Conservation (phyloP, 2,888 invertebrate genomes). For the Iselma pallidipennis region DNA sequence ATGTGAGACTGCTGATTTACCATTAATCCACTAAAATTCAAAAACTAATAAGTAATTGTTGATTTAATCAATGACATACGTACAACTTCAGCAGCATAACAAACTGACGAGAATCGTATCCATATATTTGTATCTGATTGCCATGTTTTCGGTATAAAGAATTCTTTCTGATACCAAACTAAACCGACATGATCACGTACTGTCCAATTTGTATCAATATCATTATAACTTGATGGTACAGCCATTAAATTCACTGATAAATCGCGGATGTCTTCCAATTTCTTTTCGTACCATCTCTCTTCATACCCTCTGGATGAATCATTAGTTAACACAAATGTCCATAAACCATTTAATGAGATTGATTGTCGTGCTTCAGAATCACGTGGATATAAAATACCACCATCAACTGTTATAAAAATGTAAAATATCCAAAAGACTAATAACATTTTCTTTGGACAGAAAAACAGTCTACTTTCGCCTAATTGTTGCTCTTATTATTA, state of each 20-base stretch:
- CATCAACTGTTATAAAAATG: too few relatives aligned
- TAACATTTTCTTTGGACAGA: too few relatives aligned
- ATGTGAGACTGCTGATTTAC: constrained; percentile 76
- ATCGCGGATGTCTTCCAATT: constrained; percentile 6
- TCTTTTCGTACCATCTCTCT: constrained; percentile 21
- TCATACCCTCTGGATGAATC: constrained; percentile 18
- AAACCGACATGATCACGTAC: constrained; percentile 92
- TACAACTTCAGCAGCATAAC: constrained; percentile 90
- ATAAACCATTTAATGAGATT: constrained; percentile 81
- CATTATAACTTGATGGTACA: constrained; percentile 95
- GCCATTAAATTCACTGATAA: constrained; percentile 81
- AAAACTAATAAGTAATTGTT: not conserved
- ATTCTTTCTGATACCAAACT: constrained; percentile 94
- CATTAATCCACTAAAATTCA: constrained; percentile 82
- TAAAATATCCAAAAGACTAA: too few relatives aligned
- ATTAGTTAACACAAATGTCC: constrained; percentile 84
- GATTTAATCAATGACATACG: constrained; percentile 48
- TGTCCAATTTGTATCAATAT: constrained; percentile 78
- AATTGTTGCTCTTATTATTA: too few relatives aligned
- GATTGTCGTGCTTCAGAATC: constrained; percentile 84
- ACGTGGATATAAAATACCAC: constrained; percentile 71
- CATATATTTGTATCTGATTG: constrained; percentile 69
- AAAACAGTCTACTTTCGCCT: too few relatives aligned
- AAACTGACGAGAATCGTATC: constrained; percentile 89
- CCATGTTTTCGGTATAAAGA: constrained; percentile 84